These are phyloP conservation scores for Mesorhabditis spiculigera DNA, from an alignment of 2,888 invertebrate species.

Conservation along the genomic window DNA sequence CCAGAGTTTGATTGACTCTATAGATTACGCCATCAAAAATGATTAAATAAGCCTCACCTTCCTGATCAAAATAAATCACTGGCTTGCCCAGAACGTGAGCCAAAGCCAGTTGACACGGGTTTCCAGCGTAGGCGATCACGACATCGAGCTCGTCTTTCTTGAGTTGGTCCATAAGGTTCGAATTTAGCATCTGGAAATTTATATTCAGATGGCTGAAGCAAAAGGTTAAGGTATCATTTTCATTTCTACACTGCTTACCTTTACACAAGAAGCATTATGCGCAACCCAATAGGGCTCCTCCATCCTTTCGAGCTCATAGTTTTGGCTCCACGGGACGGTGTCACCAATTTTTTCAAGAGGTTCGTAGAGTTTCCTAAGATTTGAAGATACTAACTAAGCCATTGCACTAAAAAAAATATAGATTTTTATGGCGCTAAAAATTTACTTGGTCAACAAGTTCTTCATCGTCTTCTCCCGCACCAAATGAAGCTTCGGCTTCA, in stretches of 20 bases:
- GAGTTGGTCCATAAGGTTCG: constrained; percentile 51
- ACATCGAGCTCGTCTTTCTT: constrained; percentile 52
- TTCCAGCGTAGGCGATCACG: constrained; percentile 52
- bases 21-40: neutral
- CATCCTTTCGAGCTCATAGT: constrained; percentile 44
- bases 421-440: neutral
- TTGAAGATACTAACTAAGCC: too few species aligned
- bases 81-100: constrained; percentile 53
- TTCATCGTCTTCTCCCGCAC: constrained; percentile 56
- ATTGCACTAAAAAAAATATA: too few species aligned
- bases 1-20: too few species aligned
- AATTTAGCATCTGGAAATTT: constrained; percentile 46
- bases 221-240: constrained; percentile 7
- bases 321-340: constrained; percentile 42
- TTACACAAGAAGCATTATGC: constrained; percentile 53
- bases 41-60: neutral
- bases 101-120: constrained; percentile 55
- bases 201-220: constrained; percentile 16
- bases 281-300: constrained; percentile 47
- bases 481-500: constrained; percentile 52
- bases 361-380: constrained; percentile 41
- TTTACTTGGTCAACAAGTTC: constrained; percentile 49
- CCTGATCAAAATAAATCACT: constrained; percentile 41
- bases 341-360: constrained; percentile 45
- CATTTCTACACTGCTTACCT: constrained; percentile 28